A percentile compares a stretch with the other conserved stretches of the same genome.
phyloP scores from a whole-genome alignment of 1,140 invertebrate species.

The Hyles euphorbiae region DNA sequence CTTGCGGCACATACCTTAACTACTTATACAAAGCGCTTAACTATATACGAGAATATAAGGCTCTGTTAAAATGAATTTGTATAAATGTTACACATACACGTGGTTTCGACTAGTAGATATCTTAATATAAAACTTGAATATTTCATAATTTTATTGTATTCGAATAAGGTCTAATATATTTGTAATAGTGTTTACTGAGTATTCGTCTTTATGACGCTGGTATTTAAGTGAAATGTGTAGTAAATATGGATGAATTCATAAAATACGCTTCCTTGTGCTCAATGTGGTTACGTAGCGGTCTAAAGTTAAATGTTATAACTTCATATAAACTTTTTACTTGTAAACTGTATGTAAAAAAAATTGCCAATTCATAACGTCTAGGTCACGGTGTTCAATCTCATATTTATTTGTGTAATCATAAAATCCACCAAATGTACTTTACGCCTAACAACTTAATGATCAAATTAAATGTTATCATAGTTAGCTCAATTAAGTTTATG shows the following conservation, averaged over 20 bases:
- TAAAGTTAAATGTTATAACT: slow-evolving; percentile 39
- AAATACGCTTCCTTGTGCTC: slow-evolving; percentile 71
- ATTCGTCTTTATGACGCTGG: slow-evolving; percentile 71
- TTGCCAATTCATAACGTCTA: slow-evolving; percentile 31
- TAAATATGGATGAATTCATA: slow-evolving; percentile 39
- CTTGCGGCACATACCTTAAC: too few species aligned
- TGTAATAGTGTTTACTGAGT: slow-evolving; percentile 42
- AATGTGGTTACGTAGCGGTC: slow-evolving; percentile 69
- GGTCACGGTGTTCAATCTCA: slow-evolving; percentile 62
- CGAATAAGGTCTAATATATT: slow-evolving; percentile 57
- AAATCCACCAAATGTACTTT: slow-evolving; percentile 35
- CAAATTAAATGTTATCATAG: slow-evolving; percentile 38
- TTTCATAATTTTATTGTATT: slow-evolving; percentile 55
- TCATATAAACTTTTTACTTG: slow-evolving; percentile 25
- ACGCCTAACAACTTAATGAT: slow-evolving; percentile 36
- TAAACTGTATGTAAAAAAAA: slow-evolving; percentile 20
- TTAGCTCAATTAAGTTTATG: slow-evolving; percentile 45
- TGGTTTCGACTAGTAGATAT: background rate
- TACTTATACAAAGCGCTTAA: too few species aligned
- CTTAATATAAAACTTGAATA: slow-evolving; percentile 32
- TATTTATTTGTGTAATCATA: slow-evolving; percentile 34
- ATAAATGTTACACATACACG: too few species aligned
- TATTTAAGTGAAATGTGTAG: slow-evolving; percentile 37
- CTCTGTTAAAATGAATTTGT: too few species aligned
- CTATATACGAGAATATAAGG: too few species aligned